These are phyloP conservation scores for Melinaea menophilus DNA, from an alignment of 2,888 invertebrate genomes.

Conservation along the genomic window DNA sequence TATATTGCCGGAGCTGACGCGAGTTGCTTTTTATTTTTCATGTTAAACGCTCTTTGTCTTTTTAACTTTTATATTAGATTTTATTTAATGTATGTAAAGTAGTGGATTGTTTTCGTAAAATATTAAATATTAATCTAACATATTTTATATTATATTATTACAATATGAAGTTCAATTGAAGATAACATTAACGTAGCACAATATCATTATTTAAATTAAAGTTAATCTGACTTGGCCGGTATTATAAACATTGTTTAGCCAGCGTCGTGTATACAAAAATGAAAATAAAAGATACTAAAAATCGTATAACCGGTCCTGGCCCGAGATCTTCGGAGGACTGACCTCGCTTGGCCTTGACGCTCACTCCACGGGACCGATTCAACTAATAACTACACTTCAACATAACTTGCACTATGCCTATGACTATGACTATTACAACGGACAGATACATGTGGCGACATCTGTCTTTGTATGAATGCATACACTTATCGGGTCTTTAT, in stretches of 20 bases:
- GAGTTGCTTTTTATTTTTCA: slow-evolving; percentile 20
- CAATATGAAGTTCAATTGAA: background rate
- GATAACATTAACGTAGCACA: slow-evolving; percentile 4
- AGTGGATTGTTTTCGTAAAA: background rate
- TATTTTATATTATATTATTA: background rate
- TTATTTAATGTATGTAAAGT: slow-evolving; percentile 9
- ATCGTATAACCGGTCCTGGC: slow-evolving; percentile 76
- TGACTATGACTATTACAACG: slow-evolving; percentile 37
- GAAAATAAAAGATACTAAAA: slow-evolving; percentile 77
- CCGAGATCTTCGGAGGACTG: slow-evolving; percentile 75
- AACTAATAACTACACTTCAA: slow-evolving; percentile 74
- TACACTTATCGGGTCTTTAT: slow-evolving; percentile 7
- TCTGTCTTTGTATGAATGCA: slow-evolving; percentile 44
- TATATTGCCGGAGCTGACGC: slow-evolving; percentile 21
- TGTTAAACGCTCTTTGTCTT: slow-evolving; percentile 20
- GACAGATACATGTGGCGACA: slow-evolving; percentile 53
- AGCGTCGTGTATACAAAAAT: slow-evolving; percentile 76
- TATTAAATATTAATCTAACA: background rate
- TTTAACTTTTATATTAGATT: slow-evolving; percentile 23
- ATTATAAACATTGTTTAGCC: slow-evolving; percentile 76
- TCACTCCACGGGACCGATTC: slow-evolving; percentile 64
- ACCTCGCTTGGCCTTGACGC: slow-evolving; percentile 77
- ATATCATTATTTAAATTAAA: slow-evolving; percentile 51
- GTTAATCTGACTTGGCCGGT: slow-evolving; percentile 71
- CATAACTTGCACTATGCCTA: slow-evolving; percentile 64